Conservation (phyloP, 2,113 vertebrate genomes). For the Egretta garzetta region DNA sequence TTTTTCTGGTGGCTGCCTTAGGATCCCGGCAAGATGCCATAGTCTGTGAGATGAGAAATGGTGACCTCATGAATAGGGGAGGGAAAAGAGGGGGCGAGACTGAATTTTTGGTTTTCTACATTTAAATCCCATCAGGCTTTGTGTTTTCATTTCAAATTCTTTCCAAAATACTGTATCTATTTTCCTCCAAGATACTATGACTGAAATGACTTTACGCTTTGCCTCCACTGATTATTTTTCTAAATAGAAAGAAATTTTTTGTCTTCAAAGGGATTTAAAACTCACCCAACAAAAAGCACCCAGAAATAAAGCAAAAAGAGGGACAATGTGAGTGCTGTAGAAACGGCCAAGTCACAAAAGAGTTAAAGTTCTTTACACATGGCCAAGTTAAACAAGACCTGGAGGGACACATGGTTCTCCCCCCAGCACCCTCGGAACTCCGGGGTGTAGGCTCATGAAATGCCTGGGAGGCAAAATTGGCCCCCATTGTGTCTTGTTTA, state of each 20-base stretch:
- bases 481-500: constrained; percentile 67
- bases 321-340: constrained; percentile 16
- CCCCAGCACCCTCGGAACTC: background rate
- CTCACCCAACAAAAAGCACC: background rate
- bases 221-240: constrained; percentile 45
- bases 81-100: constrained; percentile 26
- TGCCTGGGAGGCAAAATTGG: constrained; percentile 40
- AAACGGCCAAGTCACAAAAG: constrained; percentile 62
- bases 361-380: constrained; percentile 24
- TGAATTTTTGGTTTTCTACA: constrained; percentile 34
- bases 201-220: background rate
- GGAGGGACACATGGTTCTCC: constrained; percentile 10
- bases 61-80: constrained; percentile 15
- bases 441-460: constrained; percentile 44
- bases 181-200: constrained; percentile 26
- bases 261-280: constrained; percentile 50
- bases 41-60: background rate
- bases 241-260: constrained; percentile 45
- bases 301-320: background rate
- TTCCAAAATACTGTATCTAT: constrained; percentile 38
- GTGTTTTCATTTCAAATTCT: constrained; percentile 37
- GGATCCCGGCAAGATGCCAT: constrained; percentile 23
- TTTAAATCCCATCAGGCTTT: constrained; percentile 49
- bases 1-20: constrained; percentile 3
- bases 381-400: constrained; percentile 70